phyloP scores from a whole-genome alignment of 2,888 invertebrate species.

The Argyresthia goedartella region DNA sequence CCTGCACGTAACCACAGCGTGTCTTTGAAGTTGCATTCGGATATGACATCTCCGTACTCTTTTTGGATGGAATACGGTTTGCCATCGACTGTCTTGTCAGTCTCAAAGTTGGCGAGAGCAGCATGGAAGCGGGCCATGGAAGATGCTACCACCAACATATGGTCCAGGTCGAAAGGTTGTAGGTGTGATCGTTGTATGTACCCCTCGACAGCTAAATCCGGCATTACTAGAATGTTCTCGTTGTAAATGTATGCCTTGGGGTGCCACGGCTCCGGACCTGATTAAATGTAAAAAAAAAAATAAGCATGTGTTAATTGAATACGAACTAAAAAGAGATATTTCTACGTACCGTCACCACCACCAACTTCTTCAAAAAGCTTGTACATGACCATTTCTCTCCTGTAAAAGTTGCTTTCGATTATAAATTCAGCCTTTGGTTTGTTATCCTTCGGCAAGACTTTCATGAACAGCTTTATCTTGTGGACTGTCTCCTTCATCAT shows the following conservation, averaged over 20 bases:
- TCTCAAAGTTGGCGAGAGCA: conserved; percentile 35
- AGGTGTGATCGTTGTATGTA: conserved; percentile 24
- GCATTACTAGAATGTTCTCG: conserved; percentile 42
- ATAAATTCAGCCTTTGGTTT: conserved; percentile 43
- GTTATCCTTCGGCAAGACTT: conserved; percentile 35
- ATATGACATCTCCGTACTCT: conserved; percentile 24
- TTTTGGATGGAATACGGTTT: conserved; percentile 24
- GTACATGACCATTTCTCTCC: conserved; percentile 39
- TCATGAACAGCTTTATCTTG: conserved; percentile 30
- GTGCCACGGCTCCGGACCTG: conserved; percentile 37
- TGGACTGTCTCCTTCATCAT: conserved; percentile 11
- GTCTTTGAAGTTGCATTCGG: conserved; percentile 32
- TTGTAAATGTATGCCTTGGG: conserved; percentile 32
- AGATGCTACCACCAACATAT: conserved; percentile 23
- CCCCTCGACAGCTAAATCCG: conserved; percentile 37
- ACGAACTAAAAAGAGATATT: too few species aligned
- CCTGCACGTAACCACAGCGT: conserved; percentile 34
- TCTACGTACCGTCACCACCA: conserved; percentile 16
- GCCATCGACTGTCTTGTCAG: conserved; percentile 17
- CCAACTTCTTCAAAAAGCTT: conserved; percentile 33
- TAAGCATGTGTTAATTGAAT: too few species aligned
- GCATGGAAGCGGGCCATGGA: conserved; percentile 50
- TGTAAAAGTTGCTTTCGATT: conserved; percentile 26
- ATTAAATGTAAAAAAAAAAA: too few species aligned
- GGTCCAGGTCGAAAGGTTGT: conserved; percentile 28